Evolutionary conservation across 2,888 invertebrate genomes (phyloP).

Genomic region (Dolomedes plantarius): DNA sequence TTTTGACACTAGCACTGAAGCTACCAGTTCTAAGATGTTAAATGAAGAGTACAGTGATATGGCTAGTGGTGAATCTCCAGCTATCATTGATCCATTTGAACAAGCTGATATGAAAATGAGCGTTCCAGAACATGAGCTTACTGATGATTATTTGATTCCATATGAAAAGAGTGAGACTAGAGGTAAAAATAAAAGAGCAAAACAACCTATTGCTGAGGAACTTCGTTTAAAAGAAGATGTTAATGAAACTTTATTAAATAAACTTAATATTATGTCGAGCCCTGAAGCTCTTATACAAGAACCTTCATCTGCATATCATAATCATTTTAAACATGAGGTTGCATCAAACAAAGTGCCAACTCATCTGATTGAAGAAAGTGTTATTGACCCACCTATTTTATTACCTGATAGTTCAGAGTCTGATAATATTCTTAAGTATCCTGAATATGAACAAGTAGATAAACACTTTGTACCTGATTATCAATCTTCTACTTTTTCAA

Average conservation of each 20-base stretch:
- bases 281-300: conserved; percentile 62
- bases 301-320: conserved; percentile 43
- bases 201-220: conserved; percentile 42
- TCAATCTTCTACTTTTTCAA: conserved; percentile 7
- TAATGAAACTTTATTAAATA: conserved; percentile 15
- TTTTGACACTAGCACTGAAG: conserved; percentile 22
- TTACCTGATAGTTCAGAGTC: conserved; percentile 48
- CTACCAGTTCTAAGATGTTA: not conserved
- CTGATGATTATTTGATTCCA: conserved; percentile 57
- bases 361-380: conserved; percentile 48
- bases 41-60: conserved; percentile 44
- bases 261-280: conserved; percentile 54
- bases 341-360: conserved; percentile 26
- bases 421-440: conserved; percentile 51
- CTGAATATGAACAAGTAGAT: conserved; percentile 67
- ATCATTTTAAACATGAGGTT: conserved; percentile 46
- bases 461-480: conserved; percentile 40
- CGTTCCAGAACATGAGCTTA: conserved; percentile 41
- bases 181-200: conserved; percentile 58
- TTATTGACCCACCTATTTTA: conserved; percentile 66
- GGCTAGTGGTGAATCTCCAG: conserved; percentile 54
- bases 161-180: conserved; percentile 31
- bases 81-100: conserved; percentile 27
- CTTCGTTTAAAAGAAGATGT: conserved; percentile 33
- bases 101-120: conserved; percentile 13